Conservation (phyloP, 2,113 vertebrate genomes). For the Haemorhous mexicanus region DNA sequence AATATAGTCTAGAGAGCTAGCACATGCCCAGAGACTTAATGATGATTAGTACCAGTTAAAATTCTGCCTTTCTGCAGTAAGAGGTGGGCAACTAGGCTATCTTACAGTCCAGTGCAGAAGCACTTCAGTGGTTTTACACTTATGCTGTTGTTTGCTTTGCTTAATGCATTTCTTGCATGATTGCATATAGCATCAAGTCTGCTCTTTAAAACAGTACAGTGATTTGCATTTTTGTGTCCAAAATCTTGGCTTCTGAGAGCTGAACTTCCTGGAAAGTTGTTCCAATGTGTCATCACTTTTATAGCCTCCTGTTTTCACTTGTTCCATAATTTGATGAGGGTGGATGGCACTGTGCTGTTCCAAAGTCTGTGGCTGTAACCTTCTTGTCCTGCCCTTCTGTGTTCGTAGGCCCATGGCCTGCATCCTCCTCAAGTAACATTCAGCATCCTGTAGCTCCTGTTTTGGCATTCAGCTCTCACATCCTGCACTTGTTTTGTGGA, state of each 20-base stretch:
- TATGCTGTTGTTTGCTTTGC: background rate
- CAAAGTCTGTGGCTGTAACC: background rate
- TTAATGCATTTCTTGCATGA: background rate
- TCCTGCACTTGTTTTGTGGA: background rate
- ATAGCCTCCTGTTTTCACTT: conserved; percentile 16
- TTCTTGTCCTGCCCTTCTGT: background rate
- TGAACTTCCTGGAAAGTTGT: background rate
- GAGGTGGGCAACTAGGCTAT: background rate
- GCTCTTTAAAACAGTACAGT: background rate
- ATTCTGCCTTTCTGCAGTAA: background rate
- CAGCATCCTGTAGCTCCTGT: background rate
- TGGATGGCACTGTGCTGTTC: background rate
- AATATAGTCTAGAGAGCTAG: background rate
- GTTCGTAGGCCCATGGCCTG: background rate
- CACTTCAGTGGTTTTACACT: background rate
- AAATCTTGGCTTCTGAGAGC: background rate
- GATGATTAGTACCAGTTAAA: background rate
- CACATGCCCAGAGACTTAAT: background rate
- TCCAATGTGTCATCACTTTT: background rate
- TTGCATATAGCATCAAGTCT: background rate
- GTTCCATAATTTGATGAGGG: background rate
- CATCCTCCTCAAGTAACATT: background rate
- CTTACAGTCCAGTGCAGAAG: background rate
- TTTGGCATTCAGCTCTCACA: background rate
- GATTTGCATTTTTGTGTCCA: background rate